Conservation (phyloP, 2,888 invertebrate species). For the Scaptomyza reducta region DNA sequence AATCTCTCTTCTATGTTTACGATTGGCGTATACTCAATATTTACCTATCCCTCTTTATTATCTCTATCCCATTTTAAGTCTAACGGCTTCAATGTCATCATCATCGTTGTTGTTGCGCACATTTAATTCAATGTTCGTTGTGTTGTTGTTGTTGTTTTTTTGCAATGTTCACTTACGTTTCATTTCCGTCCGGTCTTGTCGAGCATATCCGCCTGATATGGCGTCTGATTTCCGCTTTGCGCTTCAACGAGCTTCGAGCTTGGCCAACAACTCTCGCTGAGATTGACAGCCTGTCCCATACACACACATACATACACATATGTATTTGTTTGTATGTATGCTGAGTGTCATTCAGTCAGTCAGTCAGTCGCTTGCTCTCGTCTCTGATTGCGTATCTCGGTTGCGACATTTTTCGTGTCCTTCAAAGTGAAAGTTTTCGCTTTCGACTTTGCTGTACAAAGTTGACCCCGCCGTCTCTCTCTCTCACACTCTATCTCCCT, state of each 20-base stretch:
- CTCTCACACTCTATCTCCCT: background rate
- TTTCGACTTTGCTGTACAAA: conserved; percentile 40
- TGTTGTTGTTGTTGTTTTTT: conserved; percentile 23
- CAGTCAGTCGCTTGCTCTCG: background rate
- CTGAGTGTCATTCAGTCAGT: background rate
- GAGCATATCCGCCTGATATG: conserved; percentile 67
- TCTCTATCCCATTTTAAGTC: background rate
- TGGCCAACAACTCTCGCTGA: conserved; percentile 35
- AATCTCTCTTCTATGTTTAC: conserved; percentile 18
- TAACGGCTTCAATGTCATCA: conserved; percentile 46
- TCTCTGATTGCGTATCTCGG: conserved; percentile 13
- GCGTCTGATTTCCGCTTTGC: conserved; percentile 72
- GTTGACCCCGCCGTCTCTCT: background rate
- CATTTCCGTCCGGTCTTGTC: conserved; percentile 67
- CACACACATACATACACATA: background rate
- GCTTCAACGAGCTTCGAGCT: conserved; percentile 56
- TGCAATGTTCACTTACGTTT: conserved; percentile 56
- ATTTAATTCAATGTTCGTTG: conserved; percentile 43
- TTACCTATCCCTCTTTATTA: conserved; percentile 29
- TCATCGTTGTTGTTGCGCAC: conserved; percentile 15
- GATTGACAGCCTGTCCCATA: conserved; percentile 57
- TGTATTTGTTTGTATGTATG: background rate
- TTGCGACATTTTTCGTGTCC: conserved; percentile 47
- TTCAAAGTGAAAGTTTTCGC: conserved; percentile 67
- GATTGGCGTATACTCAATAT: conserved; percentile 35